Percentiles rank a stretch among this genome's conserved stretches.
Conservation (phyloP, 2,888 invertebrate genomes). For the Clusia tigrina region DNA sequence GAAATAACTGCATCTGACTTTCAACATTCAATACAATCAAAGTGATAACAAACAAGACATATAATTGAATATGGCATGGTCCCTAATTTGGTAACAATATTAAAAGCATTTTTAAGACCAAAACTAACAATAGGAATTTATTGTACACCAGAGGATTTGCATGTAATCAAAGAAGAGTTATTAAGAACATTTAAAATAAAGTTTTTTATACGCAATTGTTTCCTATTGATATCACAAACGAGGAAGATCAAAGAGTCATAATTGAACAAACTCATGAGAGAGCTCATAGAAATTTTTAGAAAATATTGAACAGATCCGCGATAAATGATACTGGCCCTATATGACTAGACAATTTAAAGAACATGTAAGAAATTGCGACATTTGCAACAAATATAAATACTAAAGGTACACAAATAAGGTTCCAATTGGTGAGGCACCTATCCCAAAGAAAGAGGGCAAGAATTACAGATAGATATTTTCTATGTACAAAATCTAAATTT, state of each 20-base stretch:
- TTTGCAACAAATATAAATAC: constrained; percentile 18
- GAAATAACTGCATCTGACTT: not conserved
- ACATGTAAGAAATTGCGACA: too few species aligned
- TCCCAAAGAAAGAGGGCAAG: too few species aligned
- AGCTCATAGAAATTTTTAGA: constrained; percentile 16
- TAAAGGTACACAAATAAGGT: constrained; percentile 10
- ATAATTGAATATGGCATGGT: constrained; percentile 19
- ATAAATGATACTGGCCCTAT: constrained; percentile 23
- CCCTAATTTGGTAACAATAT: constrained; percentile 15
- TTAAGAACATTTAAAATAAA: constrained; percentile 19
- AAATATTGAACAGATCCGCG: constrained; percentile 18
- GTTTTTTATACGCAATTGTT: constrained; percentile 17
- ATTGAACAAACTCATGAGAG: too few species aligned
- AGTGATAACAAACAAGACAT: constrained; percentile 5
- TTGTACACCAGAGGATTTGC: constrained; percentile 13
- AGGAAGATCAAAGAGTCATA: constrained; percentile 14
- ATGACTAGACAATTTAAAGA: constrained; percentile 25
- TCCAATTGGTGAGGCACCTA: constrained; percentile 12
- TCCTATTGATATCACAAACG: constrained; percentile 18
- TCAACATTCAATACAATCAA: not conserved
- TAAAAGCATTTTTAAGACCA: constrained; percentile 16
- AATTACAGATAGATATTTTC: too few species aligned
- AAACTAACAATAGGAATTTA: too few species aligned
- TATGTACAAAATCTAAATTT: constrained; percentile 14
- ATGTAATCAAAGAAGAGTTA: constrained; percentile 11